phyloP scores from a whole-genome alignment of 2,113 vertebrate genomes.

The Emydocephalus ijimae region DNA sequence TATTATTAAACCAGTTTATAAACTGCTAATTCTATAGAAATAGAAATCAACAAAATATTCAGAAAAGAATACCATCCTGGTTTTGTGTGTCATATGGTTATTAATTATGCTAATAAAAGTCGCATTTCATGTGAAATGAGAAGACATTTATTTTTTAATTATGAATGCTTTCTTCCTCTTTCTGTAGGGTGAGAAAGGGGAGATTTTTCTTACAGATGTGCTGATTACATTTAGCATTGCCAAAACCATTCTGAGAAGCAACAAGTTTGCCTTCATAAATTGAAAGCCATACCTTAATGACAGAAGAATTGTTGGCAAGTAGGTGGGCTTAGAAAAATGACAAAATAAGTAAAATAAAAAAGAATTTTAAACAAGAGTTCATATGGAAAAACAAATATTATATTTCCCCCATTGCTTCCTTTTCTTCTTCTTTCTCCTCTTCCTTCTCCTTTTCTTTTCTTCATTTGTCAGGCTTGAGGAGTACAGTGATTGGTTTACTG shows the following conservation, averaged over 20 bases:
- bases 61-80: background rate
- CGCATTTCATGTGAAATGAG: background rate
- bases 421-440: background rate
- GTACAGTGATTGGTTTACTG: constrained; percentile 35
- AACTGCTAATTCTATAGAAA: background rate
- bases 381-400: constrained; percentile 14
- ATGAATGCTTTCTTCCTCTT: background rate
- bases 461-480: constrained; percentile 32
- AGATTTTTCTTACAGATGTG: background rate
- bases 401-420: background rate
- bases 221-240: constrained; percentile 6
- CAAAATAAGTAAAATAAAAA: background rate
- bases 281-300: constrained; percentile 19
- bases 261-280: background rate
- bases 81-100: background rate
- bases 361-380: constrained; percentile 15
- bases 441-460: background rate
- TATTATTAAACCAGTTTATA: background rate
- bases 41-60: background rate
- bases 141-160: constrained; percentile 2
- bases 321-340: background rate
- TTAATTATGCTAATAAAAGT: background rate
- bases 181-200: no score
- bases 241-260: background rate
- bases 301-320: background rate